Evolutionary conservation across 2,113 vertebrate genomes (phyloP), one percentile per base, ranked within the genome.

Genomic region (Athene cunicularia): DNA sequence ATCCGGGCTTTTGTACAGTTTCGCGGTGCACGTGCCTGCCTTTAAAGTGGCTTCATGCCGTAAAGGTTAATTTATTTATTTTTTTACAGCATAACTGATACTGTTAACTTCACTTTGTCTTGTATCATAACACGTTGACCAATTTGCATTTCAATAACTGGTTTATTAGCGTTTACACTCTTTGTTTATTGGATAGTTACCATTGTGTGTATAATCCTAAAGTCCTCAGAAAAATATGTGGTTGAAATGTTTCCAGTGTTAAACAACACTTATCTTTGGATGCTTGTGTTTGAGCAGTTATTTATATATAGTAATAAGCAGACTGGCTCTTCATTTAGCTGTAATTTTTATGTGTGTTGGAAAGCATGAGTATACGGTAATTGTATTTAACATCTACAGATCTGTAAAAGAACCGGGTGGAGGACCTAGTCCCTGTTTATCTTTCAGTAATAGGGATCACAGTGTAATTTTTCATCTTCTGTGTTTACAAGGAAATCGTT

Each of bases 321-420:
- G 87, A 64, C 80, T 95, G 58, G 64, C 94, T 94, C 81, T 72
- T 73, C 72, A 37, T 76, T 70, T 82, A 71, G 27, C 88, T 95
- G 68, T 81, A 52, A 81, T 95, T 95, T 88, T 86, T 81, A 32
- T 86, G 58, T 92, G 82, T 96, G 91, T 92, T 74, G 93, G 66
- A 96, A 97, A 96, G 94, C 95, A 98, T 96, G 94, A 93, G 73
- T 97, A 33, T 87, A 37, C 90, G 60, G 77, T 86, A 70, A 89
- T 91, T 96, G 71, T 95, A 66, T 94, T 87, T 80, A 95, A 81
- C 60, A 92, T 62, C 73, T 77, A 8, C 80, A 76, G 62, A 52
- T 85, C 84, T 96, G 90, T 81, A 76, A 50, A 94, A 86, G 70
- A 93, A 35, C 91, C 70, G 41, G 89, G 45, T 43, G 72, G 71